Base-by-base conservation (phyloP, 2,797 vertebrate genomes). In the Pseudotriccus pelzelni region DNA sequence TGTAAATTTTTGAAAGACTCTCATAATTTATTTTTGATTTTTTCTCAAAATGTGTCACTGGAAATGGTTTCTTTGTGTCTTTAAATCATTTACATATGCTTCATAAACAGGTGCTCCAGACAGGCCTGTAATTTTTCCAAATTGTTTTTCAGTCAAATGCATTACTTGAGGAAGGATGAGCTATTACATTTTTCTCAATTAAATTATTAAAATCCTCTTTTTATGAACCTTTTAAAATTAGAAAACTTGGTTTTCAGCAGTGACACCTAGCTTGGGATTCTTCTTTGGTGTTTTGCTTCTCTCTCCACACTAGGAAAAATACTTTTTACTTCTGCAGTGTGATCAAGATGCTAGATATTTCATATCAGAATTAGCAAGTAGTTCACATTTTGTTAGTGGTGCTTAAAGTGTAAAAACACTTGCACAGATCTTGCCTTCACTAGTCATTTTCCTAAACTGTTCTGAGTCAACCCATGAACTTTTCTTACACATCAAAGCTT, bases 401-500 rank as follows among this genome's bases (percentile, higher is more conserved):
- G 43, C 68, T 87, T 90, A 84, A 68, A 86, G 28, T 62, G 25
- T 47, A 69, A 81, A 91, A 92, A 68, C 41, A 46, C 68, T 92
- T 87, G 67, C 83, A 90, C 19, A 58, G 41, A 78, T 80, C 76
- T 84, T 82, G 67, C 67, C 68, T 95, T 96, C 79, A 70, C 60
- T 78, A 94, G 63, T 84, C 39, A 72, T 84, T 95, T 95, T 92
- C 81, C 62, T 94, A 84, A 95, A 90, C 69, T 80, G 49, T 93
- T 96, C 69, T 93, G 79, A 94, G 85, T 89, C 91, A 90, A 94
- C 32, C 83, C 91, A 32, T 90, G 87, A 93, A 95, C 93, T 90
- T 94, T 92, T 85, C 84, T 82, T 85, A 68, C 17, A 96, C 94
- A 96, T 96, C 93, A 97, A 90, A 97, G 95, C 87, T 92, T 91